Evolutionary conservation across 2,797 vertebrate genomes (phyloP), one percentile per base, ranked within the genome.

Genomic region (Sciurus carolinensis): DNA sequence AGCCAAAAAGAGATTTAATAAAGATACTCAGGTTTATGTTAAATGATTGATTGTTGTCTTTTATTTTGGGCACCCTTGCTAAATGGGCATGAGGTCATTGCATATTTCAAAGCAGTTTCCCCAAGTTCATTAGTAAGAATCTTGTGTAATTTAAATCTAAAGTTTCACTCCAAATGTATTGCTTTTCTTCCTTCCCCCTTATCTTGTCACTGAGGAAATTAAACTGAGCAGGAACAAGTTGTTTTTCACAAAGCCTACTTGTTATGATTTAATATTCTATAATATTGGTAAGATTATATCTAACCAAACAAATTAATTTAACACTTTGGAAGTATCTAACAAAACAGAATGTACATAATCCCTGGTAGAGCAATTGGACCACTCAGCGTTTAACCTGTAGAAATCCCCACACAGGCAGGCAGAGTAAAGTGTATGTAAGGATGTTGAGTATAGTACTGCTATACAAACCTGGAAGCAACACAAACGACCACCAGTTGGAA

Each of bases 181-280:
- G 24, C 2, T 83, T 93, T 90, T 30, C 62, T 76, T 93, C 14
- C 75, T n/a, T 50, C 39, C 3, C 14, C 6, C 17, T 93, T 83
- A 81, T 62, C 71, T 47, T 85, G 4, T 75, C 71, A 79, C 4
- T 89, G 22, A 94, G 81, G 36, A 92, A 94, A 96, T 87, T 90
- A 94, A 90, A 90, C 47, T 88, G 33, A 76, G 36, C 24, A 80
- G 39, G 9, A 87, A 92, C 33, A 92, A 80, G 54, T 12, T 90
- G 18, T 62, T 95, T 95, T 92, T 92, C 52, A 64, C 22, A 96
- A 84, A 42, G 36, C 6, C 36, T 47, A 59, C 44, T 76, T 71
- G n/a, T 91, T 66, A 95, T 95, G 22, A 96, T 76, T 66, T 81
- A 81, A 81, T 57, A 81, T 2, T 89, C 80, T 64, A 6, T 44